Evolutionary conservation across 2,888 invertebrate species (phyloP).

Genomic region (Caenorhabditis virilis): DNA sequence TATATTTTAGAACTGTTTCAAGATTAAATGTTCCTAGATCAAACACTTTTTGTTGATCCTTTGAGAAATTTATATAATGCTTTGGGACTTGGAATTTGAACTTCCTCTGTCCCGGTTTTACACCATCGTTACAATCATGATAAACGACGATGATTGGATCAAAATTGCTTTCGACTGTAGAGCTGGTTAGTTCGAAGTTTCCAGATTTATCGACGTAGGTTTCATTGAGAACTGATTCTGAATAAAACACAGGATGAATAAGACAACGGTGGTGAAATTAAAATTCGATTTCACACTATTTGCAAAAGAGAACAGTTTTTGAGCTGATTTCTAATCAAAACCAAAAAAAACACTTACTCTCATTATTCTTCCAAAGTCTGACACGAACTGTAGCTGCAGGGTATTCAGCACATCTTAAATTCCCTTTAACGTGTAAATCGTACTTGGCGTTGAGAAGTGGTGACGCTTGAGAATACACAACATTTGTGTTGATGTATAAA

Average conservation of each 20-base stretch:
- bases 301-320: background rate
- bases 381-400: slow-evolving; percentile 29
- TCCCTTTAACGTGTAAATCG: slow-evolving; percentile 11
- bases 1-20: slow-evolving; percentile 38
- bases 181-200: slow-evolving; percentile 14
- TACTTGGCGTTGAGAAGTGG: background rate
- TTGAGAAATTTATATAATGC: slow-evolving; percentile 30
- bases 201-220: slow-evolving; percentile 26
- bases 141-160: slow-evolving; percentile 25
- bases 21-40: slow-evolving; percentile 40
- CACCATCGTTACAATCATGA: slow-evolving; percentile 53
- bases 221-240: slow-evolving; percentile 21
- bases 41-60: slow-evolving; percentile 11
- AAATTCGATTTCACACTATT: too few species aligned
- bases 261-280: background rate
- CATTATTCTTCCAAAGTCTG: slow-evolving; percentile 26
- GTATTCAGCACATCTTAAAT: slow-evolving; percentile 26
- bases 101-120: slow-evolving; percentile 49
- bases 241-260: background rate
- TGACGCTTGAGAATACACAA: too few species aligned
- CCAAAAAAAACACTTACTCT: slow-evolving; percentile 8
- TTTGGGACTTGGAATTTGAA: slow-evolving; percentile 45
- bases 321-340: background rate
- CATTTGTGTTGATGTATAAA: too few species aligned
- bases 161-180: slow-evolving; percentile 12